Conservation (phyloP, 37 sponge, comb jelly and placozoan genomes). For the Mnemiopsis leidyi region DNA sequence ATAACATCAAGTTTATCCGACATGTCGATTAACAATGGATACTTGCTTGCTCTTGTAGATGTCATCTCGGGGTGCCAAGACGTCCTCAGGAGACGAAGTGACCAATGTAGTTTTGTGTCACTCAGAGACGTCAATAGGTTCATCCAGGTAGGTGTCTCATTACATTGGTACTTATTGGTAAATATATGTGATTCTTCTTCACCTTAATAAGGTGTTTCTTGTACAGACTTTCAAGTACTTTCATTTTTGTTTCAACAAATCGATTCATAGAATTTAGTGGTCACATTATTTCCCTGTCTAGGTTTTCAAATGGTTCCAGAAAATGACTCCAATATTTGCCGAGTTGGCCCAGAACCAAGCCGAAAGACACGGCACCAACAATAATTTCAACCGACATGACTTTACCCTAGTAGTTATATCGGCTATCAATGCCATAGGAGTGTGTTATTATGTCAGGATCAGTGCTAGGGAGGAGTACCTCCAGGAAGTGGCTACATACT, state of each 20-base stretch:
- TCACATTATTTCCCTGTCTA: neutral
- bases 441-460: constrained; percentile 35
- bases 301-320: constrained; percentile 46
- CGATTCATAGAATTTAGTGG: no score
- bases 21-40: neutral
- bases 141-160: no score
- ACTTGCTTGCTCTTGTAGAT: neutral
- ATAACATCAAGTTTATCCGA: neutral
- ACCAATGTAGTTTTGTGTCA: constrained; percentile 76
- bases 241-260: no score
- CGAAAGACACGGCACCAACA: neutral
- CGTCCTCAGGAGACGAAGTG: constrained; percentile 48
- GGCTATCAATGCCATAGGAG: constrained; percentile 15
- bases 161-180: no score
- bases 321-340: neutral
- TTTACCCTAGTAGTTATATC: neutral
- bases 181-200: no score
- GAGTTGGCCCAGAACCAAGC: neutral
- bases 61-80: constrained; percentile 56
- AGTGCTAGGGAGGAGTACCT: neutral
- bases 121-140: constrained; percentile 70
- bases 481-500: neutral
- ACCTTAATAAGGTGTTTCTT: no score
- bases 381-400: neutral
- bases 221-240: no score